Percentiles rank a stretch among this genome's conserved stretches.
These are phyloP conservation scores for Istiophorus platypterus DNA, from an alignment of 2,113 vertebrate genomes.

Conservation along the genomic window DNA sequence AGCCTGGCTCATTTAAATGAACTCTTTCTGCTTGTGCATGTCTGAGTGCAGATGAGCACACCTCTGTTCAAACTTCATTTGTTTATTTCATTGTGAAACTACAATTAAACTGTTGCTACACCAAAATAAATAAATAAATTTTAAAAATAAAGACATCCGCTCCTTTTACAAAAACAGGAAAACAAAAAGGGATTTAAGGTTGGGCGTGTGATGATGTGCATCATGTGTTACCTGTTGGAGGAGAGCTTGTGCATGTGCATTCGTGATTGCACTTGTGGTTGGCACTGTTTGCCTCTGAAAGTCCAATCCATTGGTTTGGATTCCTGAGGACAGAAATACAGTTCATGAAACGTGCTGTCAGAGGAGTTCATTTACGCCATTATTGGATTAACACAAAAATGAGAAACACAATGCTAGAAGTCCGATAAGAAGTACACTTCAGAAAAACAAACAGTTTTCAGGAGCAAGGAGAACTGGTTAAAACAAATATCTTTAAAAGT, in stretches of 20 bases:
- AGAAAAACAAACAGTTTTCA: conserved; percentile 7
- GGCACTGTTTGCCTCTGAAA: conserved; percentile 96
- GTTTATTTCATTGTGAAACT: conserved; percentile 14
- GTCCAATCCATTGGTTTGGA: conserved; percentile 98
- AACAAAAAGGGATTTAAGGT: not conserved
- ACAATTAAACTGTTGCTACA: not conserved
- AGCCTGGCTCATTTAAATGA: conserved; percentile 84
- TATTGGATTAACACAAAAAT: conserved; percentile 2
- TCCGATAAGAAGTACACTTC: not conserved
- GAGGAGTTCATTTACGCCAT: not conserved
- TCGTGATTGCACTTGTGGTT: conserved; percentile 93
- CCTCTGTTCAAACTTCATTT: conserved; percentile 56
- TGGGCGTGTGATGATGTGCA: not conserved
- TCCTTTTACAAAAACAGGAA: not conserved
- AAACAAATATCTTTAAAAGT: not conserved
- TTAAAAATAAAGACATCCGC: not conserved
- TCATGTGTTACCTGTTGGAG: conserved; percentile 93
- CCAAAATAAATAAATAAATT: not conserved
- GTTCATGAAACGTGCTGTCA: conserved; percentile 9
- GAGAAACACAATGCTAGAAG: not conserved
- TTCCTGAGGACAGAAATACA: conserved; percentile 85
- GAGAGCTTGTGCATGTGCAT: conserved; percentile 98
- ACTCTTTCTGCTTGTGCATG: conserved; percentile 62
- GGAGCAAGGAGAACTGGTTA: not conserved
- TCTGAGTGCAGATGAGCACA: conserved; percentile 47